Conservation (phyloP, 2,113 vertebrate species). For the Pundamilia nyererei region DNA sequence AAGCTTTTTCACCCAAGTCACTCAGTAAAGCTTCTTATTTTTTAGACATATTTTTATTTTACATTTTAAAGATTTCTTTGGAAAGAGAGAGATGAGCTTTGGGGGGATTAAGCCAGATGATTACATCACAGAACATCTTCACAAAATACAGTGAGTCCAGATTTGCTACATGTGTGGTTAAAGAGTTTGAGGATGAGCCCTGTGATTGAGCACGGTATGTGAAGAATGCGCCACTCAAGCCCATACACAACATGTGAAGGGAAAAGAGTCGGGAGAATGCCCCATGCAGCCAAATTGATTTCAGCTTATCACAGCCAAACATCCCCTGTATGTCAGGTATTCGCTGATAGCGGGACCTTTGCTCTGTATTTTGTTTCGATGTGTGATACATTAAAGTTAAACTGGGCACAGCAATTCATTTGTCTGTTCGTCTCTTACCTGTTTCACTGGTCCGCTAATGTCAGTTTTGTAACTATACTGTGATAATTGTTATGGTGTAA, state of each 20-base stretch:
- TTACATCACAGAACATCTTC: neutral
- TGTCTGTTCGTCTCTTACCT: neutral
- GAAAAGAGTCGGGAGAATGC: constrained; percentile 25
- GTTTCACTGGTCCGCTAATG: neutral
- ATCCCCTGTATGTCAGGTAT: neutral
- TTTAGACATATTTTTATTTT: neutral
- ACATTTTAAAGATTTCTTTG: neutral
- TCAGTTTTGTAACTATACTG: neutral
- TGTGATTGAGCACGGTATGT: constrained; percentile 53
- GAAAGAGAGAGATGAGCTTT: neutral
- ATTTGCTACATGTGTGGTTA: constrained; percentile 1
- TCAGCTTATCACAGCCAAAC: neutral
- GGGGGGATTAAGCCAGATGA: neutral
- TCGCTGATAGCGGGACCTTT: neutral
- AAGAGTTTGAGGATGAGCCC: constrained; percentile 3
- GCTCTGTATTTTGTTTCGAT: neutral
- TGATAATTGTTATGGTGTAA: neutral
- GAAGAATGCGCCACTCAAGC: constrained; percentile 62
- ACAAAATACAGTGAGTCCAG: neutral
- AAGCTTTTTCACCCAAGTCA: neutral
- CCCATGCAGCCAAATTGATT: neutral
- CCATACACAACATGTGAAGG: constrained; percentile 36
- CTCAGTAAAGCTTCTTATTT: neutral
- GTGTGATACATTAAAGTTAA: neutral
- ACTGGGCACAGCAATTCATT: neutral